These are phyloP conservation scores for Oncorhynchus tshawytscha DNA, from an alignment of 2,113 vertebrate genomes.

Conservation along the genomic window DNA sequence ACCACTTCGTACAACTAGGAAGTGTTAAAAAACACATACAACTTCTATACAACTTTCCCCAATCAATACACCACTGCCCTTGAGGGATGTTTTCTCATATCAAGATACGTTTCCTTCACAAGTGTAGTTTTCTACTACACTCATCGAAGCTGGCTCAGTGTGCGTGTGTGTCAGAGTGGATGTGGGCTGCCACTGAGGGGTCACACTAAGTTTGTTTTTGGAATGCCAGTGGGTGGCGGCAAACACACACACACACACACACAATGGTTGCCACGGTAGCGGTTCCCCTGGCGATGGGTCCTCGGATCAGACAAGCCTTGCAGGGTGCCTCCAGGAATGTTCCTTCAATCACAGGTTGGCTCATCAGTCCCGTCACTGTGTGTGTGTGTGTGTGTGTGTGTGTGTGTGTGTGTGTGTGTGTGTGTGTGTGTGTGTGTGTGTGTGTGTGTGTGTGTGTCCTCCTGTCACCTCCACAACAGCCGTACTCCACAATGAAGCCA, in stretches of 20 bases:
- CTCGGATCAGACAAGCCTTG: slow-evolving; percentile 67
- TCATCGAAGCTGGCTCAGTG: slow-evolving; percentile 23
- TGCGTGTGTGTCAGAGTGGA: background rate
- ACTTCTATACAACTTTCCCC: slow-evolving; percentile 60
- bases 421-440: no score
- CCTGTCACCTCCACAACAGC: slow-evolving; percentile 70
- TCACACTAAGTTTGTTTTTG: slow-evolving; percentile 34
- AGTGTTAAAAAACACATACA: background rate
- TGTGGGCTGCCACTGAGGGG: background rate
- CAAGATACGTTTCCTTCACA: slow-evolving; percentile 49
- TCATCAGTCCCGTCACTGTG: slow-evolving; percentile 35
- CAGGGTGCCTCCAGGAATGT: slow-evolving; percentile 77
- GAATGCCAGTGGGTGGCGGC: slow-evolving; percentile 23
- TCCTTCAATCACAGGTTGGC: slow-evolving; percentile 62
- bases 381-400: no score
- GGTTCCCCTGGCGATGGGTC: slow-evolving; percentile 53
- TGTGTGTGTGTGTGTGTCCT: slow-evolving; percentile 13
- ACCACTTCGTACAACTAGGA: slow-evolving; percentile 38
- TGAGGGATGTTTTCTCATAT: slow-evolving; percentile 49
- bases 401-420: no score
- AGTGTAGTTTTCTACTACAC: background rate
- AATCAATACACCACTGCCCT: slow-evolving; percentile 52
- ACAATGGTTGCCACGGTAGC: slow-evolving; percentile 30
- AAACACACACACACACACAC: background rate
- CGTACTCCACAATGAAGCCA: slow-evolving; percentile 26